Base-by-base conservation (phyloP, 1,140 invertebrate genomes). In the Delia radicum region DNA sequence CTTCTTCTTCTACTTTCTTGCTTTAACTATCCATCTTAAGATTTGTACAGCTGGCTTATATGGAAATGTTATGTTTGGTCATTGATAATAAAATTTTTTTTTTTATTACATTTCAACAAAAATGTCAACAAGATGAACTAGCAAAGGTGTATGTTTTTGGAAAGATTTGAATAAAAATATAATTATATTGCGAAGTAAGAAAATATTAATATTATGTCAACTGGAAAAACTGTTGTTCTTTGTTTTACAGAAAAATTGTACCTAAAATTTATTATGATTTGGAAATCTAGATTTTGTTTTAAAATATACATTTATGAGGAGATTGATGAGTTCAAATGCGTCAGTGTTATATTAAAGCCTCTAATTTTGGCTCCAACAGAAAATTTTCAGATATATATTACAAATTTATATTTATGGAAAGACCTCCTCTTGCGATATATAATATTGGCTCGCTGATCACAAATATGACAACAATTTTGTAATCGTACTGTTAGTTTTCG, bases 21-120 rank as follows among this genome's bases (percentile, higher is more conserved):
- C 21, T 15, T 3, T 55, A 13, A 37, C 33, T 37, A 81, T 82
- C 82, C 80, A 79, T 79, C 80, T 82, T 82, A 81, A 84, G 81
- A 82, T 84, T 84, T 84, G 80, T 80, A 82, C 82, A 84, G 82
- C 82, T 84, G 82, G 73, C 21, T 10, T 33, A 21, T n/a, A 67
- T 24, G 63, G 28, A 37, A 28, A 29, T 67, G 63, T 31, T 31
- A 67, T 67, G 63, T 67, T 67, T 69, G 65, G 65, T 33, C 65
- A 69, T 33, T 69, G 29, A 69, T 33, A 69, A 69, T 37, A 69
- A 33, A 69, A 69, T 55, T 4, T 69, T 24, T 29, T 29, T 65
- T 15, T 69, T 18, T 69, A 33, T 69, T 21, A 31, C 29, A 69
- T 33, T 69, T 33, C n/a, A 29, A 33, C 65, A 37, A 33, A 69